A percentile compares a stretch with the other conserved stretches of the same genome.
phyloP scores from a whole-genome alignment of 1,140 invertebrate genomes.

The Bactericera cockerelli region DNA sequence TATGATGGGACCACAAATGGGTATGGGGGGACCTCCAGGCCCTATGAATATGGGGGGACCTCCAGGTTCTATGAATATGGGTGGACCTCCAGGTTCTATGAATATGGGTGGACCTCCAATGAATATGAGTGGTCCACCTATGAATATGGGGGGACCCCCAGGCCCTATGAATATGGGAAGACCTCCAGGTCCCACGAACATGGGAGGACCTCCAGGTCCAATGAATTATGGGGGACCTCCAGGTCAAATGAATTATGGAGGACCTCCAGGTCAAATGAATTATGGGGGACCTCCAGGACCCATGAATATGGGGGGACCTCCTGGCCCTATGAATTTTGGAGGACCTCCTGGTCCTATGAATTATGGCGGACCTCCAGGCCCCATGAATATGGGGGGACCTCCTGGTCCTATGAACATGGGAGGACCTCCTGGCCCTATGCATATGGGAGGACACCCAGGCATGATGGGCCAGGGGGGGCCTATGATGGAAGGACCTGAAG shows the following conservation, averaged over 20 bases:
- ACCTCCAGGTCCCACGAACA: conserved; percentile 13
- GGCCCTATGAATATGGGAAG: conserved; percentile 7
- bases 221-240: no score
- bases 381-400: neutral
- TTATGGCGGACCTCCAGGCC: conserved; percentile 10
- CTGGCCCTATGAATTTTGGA: neutral
- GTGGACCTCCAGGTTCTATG: conserved; percentile 12
- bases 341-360: conserved; percentile 14
- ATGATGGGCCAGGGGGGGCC: conserved; percentile 11
- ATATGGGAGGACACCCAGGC: conserved; percentile 9
- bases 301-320: conserved; percentile 15
- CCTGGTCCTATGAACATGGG: no score
- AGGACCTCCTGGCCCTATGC: conserved; percentile 15
- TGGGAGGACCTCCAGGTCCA: conserved; percentile 11
- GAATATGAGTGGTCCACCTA: no score
- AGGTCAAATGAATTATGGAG: no score
- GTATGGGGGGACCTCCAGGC: conserved; percentile 11
- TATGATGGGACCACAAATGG: conserved; percentile 12
- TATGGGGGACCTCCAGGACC: conserved; percentile 13
- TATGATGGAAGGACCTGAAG: conserved; percentile 11
- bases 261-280: no score
- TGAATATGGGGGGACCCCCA: conserved; percentile 13
- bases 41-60: conserved; percentile 9
- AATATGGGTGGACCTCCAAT: conserved; percentile 15
- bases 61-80: conserved; percentile 12